These are phyloP conservation scores for Congeria kusceri DNA, from an alignment of 2,888 invertebrate species.

Conservation along the genomic window DNA sequence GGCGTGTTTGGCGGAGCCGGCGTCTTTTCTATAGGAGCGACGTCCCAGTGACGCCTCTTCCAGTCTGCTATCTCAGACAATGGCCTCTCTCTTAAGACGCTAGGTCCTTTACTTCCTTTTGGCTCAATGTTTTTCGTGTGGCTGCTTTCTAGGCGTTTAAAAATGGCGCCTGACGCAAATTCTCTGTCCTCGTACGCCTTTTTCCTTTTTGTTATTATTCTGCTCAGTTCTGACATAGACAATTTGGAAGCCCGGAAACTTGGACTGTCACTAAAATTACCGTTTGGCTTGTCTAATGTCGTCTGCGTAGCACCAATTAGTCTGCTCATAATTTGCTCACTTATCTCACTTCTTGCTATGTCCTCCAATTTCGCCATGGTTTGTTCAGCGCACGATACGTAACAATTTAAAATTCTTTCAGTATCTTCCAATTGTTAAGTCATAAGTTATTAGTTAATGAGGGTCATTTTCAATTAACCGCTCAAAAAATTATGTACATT, in stretches of 20 bases:
- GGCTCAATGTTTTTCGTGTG: slow-evolving; percentile 18
- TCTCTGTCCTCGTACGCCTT: not conserved
- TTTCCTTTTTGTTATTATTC: slow-evolving; percentile 11
- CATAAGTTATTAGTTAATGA: too few species aligned
- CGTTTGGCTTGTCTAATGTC: not conserved
- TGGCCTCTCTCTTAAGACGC: slow-evolving; percentile 31
- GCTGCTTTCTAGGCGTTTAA: slow-evolving; percentile 23
- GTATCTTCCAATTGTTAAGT: too few species aligned
- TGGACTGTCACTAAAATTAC: not conserved
- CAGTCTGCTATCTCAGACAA: slow-evolving; percentile 51
- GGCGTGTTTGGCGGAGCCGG: slow-evolving; percentile 22
- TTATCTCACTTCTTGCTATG: slow-evolving; percentile 26
- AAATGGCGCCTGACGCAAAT: not conserved
- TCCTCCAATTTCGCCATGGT: slow-evolving; percentile 31
- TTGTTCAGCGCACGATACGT: not conserved
- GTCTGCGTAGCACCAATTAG: slow-evolving; percentile 4
- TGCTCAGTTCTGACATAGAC: slow-evolving; percentile 5
- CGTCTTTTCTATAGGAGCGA: slow-evolving; percentile 12
- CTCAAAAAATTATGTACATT: too few species aligned
- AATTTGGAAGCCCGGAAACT: not conserved
- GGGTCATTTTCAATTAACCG: too few species aligned
- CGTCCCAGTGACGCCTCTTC: slow-evolving; percentile 48
- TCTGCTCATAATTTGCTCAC: slow-evolving; percentile 38
- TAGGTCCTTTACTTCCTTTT: not conserved
- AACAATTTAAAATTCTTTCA: too few species aligned